These are phyloP conservation scores for Antrozous pallidus DNA, from an alignment of 2,797 vertebrate species.

Conservation along the genomic window DNA sequence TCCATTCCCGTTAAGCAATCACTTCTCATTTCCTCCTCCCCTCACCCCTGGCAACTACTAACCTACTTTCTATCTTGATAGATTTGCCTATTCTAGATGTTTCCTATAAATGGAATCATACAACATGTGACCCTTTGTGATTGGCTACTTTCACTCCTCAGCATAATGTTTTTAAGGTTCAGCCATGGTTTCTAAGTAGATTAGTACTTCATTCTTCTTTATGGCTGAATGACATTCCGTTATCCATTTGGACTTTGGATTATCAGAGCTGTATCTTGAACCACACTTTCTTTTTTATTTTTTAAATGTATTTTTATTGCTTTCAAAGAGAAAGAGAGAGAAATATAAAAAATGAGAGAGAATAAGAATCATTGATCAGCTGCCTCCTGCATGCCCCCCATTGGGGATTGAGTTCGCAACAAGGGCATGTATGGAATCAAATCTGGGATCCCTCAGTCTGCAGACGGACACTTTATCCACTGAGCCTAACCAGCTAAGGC, in stretches of 20 bases:
- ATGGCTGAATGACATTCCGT: not conserved
- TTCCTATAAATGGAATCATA: not conserved
- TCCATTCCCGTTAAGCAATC: not conserved
- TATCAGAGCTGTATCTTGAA: not conserved
- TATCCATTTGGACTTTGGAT: not conserved
- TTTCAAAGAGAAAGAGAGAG: too few species aligned
- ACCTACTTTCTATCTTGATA: not conserved
- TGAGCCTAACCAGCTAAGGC: not conserved
- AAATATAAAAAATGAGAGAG: too few species aligned
- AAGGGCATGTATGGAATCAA: too few species aligned
- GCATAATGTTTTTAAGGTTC: not conserved
- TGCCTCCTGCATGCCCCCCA: too few species aligned
- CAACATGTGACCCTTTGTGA: not conserved
- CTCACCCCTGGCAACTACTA: not conserved
- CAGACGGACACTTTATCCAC: too few species aligned
- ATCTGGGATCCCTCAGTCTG: too few species aligned
- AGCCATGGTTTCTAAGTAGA: not conserved
- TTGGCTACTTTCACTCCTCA: not conserved
- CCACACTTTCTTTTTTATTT: too few species aligned
- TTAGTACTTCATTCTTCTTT: not conserved
- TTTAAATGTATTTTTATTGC: too few species aligned
- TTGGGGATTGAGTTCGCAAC: too few species aligned
- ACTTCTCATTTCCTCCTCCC: not conserved
- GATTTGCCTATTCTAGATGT: not conserved
- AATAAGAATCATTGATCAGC: too few species aligned